These are phyloP conservation scores for Glandiceps talaboti DNA, from an alignment of 53 echinoderm and acorn worm species.

Conservation along the genomic window DNA sequence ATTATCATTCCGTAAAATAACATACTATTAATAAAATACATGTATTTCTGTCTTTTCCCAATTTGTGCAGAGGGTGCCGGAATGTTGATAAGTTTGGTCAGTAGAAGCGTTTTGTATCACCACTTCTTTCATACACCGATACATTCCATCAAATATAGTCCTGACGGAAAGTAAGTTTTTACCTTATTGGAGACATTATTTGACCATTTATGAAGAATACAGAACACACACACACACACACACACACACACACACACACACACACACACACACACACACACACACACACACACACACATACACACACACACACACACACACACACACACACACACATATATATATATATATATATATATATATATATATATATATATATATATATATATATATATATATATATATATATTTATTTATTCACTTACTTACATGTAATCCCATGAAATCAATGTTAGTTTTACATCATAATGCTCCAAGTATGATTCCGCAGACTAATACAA, in stretches of 20 bases:
- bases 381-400: no score
- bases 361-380: no score
- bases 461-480: no score
- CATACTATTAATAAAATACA: no score
- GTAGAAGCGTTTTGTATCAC: constrained; percentile 88
- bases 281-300: background rate
- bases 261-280: background rate
- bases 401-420: no score
- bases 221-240: background rate
- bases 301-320: background rate
- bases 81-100: constrained; percentile 72
- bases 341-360: no score
- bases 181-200: no score
- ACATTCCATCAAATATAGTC: constrained; percentile 79
- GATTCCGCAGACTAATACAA: no score
- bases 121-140: constrained; percentile 66
- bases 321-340: background rate
- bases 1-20: no score
- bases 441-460: no score
- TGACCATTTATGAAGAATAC: background rate
- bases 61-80: constrained; percentile 56
- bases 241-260: background rate
- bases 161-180: constrained; percentile 92
- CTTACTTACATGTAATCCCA: no score
- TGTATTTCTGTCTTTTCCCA: no score